Percentiles rank a stretch among this genome's conserved stretches.
These are phyloP conservation scores for Eupithecia abbreviata DNA, from an alignment of 2,888 invertebrate genomes.

Conservation along the genomic window DNA sequence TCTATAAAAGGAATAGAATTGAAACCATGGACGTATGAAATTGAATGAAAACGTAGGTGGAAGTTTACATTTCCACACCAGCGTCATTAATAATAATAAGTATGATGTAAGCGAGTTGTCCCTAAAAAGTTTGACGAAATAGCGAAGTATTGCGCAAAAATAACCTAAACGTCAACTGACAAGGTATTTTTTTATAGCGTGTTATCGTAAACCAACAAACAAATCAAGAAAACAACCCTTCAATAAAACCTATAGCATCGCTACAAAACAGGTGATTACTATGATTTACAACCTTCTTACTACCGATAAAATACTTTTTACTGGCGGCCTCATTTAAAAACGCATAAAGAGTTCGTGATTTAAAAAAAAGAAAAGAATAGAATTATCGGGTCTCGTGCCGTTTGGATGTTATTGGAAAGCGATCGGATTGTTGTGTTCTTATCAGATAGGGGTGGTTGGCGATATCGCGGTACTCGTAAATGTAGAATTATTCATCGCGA, in stretches of 20 bases:
- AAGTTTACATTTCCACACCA: not conserved
- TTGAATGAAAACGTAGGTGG: not conserved
- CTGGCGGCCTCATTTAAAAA: constrained; percentile 48
- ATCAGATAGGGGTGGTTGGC: constrained; percentile 74
- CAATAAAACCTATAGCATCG: constrained; percentile 37
- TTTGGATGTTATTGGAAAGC: constrained; percentile 74
- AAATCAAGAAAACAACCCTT: constrained; percentile 28
- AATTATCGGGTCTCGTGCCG: constrained; percentile 68
- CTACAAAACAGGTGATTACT: constrained; percentile 43
- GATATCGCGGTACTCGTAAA: constrained; percentile 62
- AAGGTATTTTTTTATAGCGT: constrained; percentile 13
- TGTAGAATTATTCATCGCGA: constrained; percentile 40
- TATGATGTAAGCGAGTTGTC: not conserved
- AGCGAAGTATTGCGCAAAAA: not conserved
- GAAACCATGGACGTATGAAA: not conserved
- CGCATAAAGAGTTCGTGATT: constrained; percentile 48
- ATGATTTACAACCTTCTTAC: constrained; percentile 46
- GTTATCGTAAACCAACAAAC: constrained; percentile 14
- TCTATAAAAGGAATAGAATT: not conserved
- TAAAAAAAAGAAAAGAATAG: constrained; percentile 45
- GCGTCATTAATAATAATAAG: not conserved
- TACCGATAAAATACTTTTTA: constrained; percentile 41
- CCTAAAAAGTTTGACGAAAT: not conserved
- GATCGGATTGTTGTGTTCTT: constrained; percentile 68
- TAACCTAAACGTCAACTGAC: not conserved